Evolutionary conservation across 1,140 invertebrate species (phyloP).

Genomic region (Drosophila teissieri): DNA sequence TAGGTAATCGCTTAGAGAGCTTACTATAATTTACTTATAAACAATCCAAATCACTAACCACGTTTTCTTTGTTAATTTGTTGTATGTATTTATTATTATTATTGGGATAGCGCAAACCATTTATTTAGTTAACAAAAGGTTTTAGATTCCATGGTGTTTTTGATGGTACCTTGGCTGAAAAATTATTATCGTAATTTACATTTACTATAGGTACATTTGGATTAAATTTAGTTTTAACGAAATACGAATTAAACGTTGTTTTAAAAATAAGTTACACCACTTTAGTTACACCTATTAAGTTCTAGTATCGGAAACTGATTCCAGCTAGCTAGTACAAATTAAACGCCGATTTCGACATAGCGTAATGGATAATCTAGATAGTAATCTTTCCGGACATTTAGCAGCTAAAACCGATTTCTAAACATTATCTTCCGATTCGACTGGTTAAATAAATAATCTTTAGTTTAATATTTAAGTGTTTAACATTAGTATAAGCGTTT

Average conservation of each 20-base stretch:
- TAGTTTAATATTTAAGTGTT: conserved; percentile 13
- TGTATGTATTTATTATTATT: conserved; percentile 39
- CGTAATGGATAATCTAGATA: conserved; percentile 33
- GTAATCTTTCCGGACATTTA: conserved; percentile 58
- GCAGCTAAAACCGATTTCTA: conserved; percentile 54
- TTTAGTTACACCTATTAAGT: conserved; percentile 32
- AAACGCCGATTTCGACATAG: conserved; percentile 30
- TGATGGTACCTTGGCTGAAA: conserved; percentile 34
- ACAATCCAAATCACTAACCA: conserved; percentile 83
- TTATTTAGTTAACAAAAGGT: conserved; percentile 21
- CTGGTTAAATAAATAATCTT: conserved; percentile 50
- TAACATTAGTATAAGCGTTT: conserved; percentile 66
- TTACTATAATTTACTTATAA: conserved; percentile 69
- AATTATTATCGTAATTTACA: conserved; percentile 83
- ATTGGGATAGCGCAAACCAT: conserved; percentile 43
- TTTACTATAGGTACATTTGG: conserved; percentile 80
- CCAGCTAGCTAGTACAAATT: conserved; percentile 27
- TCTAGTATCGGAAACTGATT: conserved; percentile 10
- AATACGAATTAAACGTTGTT: conserved; percentile 58
- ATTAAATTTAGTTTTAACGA: conserved; percentile 69
- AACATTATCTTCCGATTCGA: conserved; percentile 31
- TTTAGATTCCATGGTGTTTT: conserved; percentile 10
- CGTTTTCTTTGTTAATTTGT: conserved; percentile 73
- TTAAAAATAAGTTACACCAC: conserved; percentile 36
- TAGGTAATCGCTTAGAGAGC: conserved; percentile 31